These are phyloP conservation scores for Brachionus sp. DNA, from an alignment of 1,140 invertebrate species.

Conservation along the genomic window DNA sequence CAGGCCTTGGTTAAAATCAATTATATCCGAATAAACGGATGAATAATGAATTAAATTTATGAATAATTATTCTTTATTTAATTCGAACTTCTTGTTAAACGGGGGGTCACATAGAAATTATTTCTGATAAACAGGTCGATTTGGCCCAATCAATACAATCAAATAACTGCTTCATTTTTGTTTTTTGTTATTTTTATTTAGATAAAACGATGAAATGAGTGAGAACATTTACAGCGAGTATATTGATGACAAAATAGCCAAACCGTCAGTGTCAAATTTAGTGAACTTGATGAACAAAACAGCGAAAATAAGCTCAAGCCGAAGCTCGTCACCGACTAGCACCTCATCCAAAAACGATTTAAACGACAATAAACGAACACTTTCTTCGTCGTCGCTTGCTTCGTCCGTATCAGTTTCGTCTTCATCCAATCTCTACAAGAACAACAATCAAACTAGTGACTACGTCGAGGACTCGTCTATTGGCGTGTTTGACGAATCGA, in stretches of 20 bases:
- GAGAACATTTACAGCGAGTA: neutral
- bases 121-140: neutral
- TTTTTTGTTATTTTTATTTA: neutral
- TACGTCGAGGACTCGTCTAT: conserved; percentile 7
- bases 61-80: neutral
- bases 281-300: neutral
- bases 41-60: neutral
- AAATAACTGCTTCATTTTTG: neutral
- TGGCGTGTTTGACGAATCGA: neutral
- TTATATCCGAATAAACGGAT: neutral
- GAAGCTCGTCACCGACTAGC: neutral
- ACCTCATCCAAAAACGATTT: neutral
- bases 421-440: neutral
- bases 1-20: neutral
- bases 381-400: neutral
- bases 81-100: neutral
- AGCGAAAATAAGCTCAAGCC: neutral
- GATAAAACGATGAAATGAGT: conserved; percentile 1
- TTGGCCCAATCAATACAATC: neutral
- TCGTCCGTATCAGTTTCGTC: neutral
- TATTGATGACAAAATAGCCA: neutral
- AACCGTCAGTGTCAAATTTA: neutral
- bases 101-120: neutral
- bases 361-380: conserved; percentile 3
- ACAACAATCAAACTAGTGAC: neutral